Conservation (phyloP, 2,888 invertebrate species). For the Thecophora atra region DNA sequence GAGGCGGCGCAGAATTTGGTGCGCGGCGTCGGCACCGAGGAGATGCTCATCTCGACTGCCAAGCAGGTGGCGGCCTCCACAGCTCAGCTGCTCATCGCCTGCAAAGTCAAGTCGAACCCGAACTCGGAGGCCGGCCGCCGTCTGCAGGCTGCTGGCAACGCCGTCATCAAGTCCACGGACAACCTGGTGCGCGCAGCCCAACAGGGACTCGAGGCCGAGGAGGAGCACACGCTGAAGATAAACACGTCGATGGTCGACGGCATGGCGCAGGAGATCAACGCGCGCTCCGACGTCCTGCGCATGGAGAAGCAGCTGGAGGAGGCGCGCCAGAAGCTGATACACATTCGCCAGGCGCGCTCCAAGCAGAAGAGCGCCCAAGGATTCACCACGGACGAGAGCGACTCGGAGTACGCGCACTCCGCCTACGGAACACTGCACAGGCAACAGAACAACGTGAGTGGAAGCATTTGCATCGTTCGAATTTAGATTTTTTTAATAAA, state of each 20-base stretch:
- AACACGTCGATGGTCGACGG: conserved; percentile 95
- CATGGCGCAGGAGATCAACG: conserved; percentile 95
- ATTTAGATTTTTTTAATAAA: background rate
- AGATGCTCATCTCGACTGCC: conserved; percentile 95
- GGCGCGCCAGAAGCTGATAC: conserved; percentile 88
- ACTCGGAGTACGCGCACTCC: conserved; percentile 67
- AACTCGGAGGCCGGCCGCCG: conserved; percentile 93
- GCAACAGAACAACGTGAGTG: conserved; percentile 61
- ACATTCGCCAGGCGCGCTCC: conserved; percentile 93
- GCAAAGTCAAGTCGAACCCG: conserved; percentile 98
- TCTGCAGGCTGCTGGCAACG: conserved; percentile 92
- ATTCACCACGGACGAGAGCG: conserved; percentile 70
- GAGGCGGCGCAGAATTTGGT: conserved; percentile 98
- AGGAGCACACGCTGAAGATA: conserved; percentile 89
- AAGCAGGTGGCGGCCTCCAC: conserved; percentile 97
- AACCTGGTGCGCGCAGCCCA: conserved; percentile 95
- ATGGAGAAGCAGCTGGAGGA: conserved; percentile 95
- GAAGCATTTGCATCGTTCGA: too few relatives aligned
- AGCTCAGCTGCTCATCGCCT: conserved; percentile 96
- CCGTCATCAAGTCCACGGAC: conserved; percentile 97
- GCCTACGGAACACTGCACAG: conserved; percentile 58
- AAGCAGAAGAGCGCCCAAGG: conserved; percentile 73
- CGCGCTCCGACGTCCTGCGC: conserved; percentile 87
- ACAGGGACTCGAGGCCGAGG: conserved; percentile 89
- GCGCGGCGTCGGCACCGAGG: conserved; percentile 90